Conservation (phyloP, 2,888 invertebrate species). For the Dasypolia templi region DNA sequence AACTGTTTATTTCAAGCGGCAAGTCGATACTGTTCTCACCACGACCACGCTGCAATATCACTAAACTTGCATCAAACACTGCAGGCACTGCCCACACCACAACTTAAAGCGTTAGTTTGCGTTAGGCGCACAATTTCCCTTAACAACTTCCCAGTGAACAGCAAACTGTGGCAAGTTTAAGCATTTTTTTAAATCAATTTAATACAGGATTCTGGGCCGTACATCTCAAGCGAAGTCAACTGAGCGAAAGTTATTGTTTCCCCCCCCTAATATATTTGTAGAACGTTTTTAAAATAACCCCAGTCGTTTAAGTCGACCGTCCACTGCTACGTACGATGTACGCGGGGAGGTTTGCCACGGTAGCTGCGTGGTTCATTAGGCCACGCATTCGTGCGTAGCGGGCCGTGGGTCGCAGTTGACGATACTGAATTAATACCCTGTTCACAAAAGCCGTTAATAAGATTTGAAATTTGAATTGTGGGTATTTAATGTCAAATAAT, state of each 20-base stretch:
- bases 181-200: constrained; percentile 70
- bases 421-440: too few species aligned
- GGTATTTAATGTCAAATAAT: too few species aligned
- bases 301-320: constrained; percentile 23
- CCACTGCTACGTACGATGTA: constrained; percentile 10
- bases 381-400: not conserved
- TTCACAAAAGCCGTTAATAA: too few species aligned
- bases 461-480: too few species aligned
- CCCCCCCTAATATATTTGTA: constrained; percentile 63
- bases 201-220: constrained; percentile 57
- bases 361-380: not conserved
- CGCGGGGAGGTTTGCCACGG: not conserved
- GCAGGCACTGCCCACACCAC: constrained; percentile 2
- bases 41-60: not conserved
- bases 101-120: constrained; percentile 27
- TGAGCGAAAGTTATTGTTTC: constrained; percentile 69
- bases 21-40: constrained; percentile 2
- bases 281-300: constrained; percentile 61
- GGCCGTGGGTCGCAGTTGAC: not conserved
- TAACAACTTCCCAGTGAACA: constrained; percentile 59
- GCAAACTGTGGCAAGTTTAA: constrained; percentile 49
- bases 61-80: constrained; percentile 20
- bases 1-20: constrained; percentile 8
- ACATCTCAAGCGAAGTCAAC: constrained; percentile 62
- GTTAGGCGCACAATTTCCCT: constrained; percentile 57